Conservation (phyloP, 2,113 vertebrate species). For the Nycticorax nycticorax region DNA sequence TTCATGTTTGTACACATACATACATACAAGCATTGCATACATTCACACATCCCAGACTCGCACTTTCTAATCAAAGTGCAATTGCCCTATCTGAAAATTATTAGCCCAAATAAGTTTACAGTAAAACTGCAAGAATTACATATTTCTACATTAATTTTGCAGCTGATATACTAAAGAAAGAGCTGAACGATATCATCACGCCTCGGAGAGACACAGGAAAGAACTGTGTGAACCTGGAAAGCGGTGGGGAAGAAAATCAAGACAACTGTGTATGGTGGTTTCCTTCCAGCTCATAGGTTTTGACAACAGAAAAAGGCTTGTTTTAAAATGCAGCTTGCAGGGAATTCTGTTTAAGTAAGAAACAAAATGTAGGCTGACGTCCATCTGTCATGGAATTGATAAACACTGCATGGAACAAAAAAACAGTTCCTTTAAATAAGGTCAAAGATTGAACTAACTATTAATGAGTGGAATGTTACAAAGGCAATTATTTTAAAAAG, state of each 20-base stretch:
- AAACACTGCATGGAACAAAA: background rate
- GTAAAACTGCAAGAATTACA: background rate
- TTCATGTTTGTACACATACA: background rate
- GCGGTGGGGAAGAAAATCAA: background rate
- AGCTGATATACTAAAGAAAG: background rate
- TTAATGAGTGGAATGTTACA: background rate
- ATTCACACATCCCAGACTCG: background rate
- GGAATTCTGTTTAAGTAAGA: background rate
- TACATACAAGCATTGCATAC: background rate
- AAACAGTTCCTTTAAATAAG: background rate
- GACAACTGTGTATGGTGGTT: background rate
- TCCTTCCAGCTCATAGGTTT: background rate
- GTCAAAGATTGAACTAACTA: background rate
- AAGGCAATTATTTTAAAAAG: background rate
- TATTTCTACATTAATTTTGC: background rate
- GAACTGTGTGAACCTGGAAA: background rate
- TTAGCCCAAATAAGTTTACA: background rate
- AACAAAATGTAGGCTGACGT: background rate
- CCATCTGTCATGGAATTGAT: background rate
- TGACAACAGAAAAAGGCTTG: background rate
- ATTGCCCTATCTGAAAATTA: background rate
- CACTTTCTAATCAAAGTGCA: background rate
- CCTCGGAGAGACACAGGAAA: background rate
- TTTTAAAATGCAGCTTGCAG: background rate
- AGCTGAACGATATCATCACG: background rate